Base-by-base conservation (phyloP, 1,140 invertebrate genomes). In the Aleiodes sp. region DNA sequence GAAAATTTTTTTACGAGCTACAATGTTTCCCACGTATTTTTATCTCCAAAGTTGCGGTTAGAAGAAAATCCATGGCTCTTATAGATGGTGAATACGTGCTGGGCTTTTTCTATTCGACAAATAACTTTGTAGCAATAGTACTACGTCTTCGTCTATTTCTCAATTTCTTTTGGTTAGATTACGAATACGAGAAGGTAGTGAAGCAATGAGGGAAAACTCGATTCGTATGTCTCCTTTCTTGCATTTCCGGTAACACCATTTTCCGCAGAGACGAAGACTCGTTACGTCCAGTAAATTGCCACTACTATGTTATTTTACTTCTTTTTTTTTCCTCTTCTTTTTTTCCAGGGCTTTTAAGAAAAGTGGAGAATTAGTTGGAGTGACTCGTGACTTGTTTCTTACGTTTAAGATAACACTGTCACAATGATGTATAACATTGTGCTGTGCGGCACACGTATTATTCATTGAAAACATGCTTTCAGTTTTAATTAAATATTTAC, bases 331-430 rank as follows among this genome's bases (percentile, higher is more conserved):
- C 16, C 16, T 63, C 26, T 24, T 3, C 8, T 16, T 8, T 61
- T 35, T 61, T n/a, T 24, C 26, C 9, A 24, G 21, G 35, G 60
- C 60, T 63, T 63, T 63, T 63, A 63, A 8, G 60, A 39, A 24
- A 63, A 63, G 35, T 63, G 16, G 37, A 24, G 35, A 63, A 63
- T 63, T 16, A 63, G 33, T 10, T 37, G 8, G 33, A 24, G 35
- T 24, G 35, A 39, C 37, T 24, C 35, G 10, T n/a, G n/a, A 33
- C 26, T 19, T 14, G 26, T 33, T 29, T 28, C 16, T 61, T 21
- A 61, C 31, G 35, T 61, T 33, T 16, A 0, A n/a, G n/a, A 46
- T 19, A 7, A 14, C 41, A 46, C 12, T 19, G 2, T 46, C n/a
- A 16, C 41, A 46, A 10, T 10, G 31, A 10, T 35, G 31, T 35